Conservation (phyloP, 2,113 vertebrate species). For the Perca flavescens region DNA sequence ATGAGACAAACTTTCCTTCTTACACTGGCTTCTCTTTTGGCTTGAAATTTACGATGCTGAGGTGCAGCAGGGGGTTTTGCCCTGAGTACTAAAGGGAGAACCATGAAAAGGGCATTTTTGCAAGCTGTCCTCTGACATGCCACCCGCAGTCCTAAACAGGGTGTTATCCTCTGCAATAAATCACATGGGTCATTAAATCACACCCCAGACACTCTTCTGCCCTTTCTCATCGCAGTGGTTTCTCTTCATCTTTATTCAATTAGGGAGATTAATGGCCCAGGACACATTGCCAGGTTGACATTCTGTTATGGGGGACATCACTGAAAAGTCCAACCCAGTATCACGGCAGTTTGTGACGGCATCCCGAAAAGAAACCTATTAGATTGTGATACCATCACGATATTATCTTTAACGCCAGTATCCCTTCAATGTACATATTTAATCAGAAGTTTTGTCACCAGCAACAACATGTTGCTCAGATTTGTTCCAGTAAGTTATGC, state of each 20-base stretch:
- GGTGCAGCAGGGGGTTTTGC: constrained; percentile 64
- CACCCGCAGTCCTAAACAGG: constrained; percentile 67
- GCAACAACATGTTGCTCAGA: too few species aligned
- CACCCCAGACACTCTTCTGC: constrained; percentile 71
- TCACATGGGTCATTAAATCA: constrained; percentile 77
- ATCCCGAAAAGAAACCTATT: too few species aligned
- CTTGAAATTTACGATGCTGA: constrained; percentile 76
- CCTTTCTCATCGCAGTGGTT: constrained; percentile 74
- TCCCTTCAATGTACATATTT: too few species aligned
- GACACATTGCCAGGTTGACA: constrained; percentile 64
- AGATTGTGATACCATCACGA: too few species aligned
- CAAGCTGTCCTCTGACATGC: constrained; percentile 68
- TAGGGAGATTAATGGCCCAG: constrained; percentile 71
- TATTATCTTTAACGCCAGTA: too few species aligned
- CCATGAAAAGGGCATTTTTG: constrained; percentile 68
- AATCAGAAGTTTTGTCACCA: too few species aligned
- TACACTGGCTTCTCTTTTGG: constrained; percentile 23
- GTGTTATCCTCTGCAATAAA: constrained; percentile 76
- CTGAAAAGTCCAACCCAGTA: constrained; percentile 57
- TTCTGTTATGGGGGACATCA: constrained; percentile 60
- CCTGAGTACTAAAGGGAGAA: constrained; percentile 43
- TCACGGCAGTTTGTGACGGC: too few species aligned
- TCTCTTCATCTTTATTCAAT: constrained; percentile 81
- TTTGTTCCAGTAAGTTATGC: too few species aligned
- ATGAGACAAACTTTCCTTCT: constrained; percentile 58